Conservation (phyloP, 2,888 invertebrate genomes). For the Acleris literana region DNA sequence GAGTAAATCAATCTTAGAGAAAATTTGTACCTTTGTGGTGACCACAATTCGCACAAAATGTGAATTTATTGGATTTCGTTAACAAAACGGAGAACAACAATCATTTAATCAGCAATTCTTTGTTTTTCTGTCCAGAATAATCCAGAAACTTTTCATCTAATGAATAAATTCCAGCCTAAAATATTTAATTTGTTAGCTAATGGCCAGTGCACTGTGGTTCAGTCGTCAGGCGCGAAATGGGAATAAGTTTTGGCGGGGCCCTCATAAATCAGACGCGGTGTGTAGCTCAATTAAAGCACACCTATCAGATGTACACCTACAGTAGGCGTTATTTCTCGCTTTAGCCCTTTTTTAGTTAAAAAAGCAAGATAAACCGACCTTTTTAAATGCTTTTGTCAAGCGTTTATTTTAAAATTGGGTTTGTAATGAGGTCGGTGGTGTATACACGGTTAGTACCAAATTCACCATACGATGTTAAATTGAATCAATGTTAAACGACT, state of each 20-base stretch:
- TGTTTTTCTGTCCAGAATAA: no score
- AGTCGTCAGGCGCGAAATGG: slow-evolving; percentile 66
- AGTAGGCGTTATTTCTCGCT: slow-evolving; percentile 51
- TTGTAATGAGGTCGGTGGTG: slow-evolving; percentile 4
- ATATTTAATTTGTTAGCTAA: background rate
- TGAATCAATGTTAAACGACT: no score
- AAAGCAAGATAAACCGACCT: slow-evolving; percentile 50
- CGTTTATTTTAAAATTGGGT: slow-evolving; percentile 44
- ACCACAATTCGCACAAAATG: no score
- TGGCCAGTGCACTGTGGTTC: background rate
- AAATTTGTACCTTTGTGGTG: no score
- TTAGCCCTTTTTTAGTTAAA: slow-evolving; percentile 41
- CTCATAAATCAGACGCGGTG: slow-evolving; percentile 80
- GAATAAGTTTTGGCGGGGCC: slow-evolving; percentile 78
- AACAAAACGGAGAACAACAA: no score
- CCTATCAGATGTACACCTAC: slow-evolving; percentile 76
- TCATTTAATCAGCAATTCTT: no score
- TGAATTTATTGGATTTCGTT: no score
- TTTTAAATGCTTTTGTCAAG: slow-evolving; percentile 61
- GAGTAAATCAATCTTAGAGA: no score
- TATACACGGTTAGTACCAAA: slow-evolving; percentile 3
- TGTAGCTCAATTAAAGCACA: slow-evolving; percentile 81
- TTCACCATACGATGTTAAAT: no score
- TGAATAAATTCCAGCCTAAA: no score
- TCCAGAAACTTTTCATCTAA: no score